These are phyloP conservation scores for Oryzias curvinotus DNA, from an alignment of 2,113 vertebrate species.

Conservation along the genomic window DNA sequence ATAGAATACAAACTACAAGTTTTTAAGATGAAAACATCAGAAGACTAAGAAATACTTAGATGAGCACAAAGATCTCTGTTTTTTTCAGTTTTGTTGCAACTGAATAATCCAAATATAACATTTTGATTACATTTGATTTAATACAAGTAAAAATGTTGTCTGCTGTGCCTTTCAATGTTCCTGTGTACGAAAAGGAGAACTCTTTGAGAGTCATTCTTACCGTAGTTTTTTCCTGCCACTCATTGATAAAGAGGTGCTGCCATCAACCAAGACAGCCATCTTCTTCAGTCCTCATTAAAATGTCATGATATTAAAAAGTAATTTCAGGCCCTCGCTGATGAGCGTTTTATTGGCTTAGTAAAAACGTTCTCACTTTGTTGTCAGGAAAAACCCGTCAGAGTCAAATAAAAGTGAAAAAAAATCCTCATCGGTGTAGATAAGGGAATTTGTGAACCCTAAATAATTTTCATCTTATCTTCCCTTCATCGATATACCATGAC, in stretches of 20 bases:
- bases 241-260: slow-evolving; percentile 69
- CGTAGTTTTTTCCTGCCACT: slow-evolving; percentile 57
- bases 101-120: neutral
- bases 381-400: slow-evolving; percentile 41
- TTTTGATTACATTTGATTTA: slow-evolving; percentile 23
- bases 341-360: slow-evolving; percentile 72
- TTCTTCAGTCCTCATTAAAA: slow-evolving; percentile 74
- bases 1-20: too few relatives aligned
- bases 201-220: slow-evolving; percentile 61
- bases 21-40: too few relatives aligned
- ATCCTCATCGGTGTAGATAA: slow-evolving; percentile 39
- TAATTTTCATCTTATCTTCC: slow-evolving; percentile 25
- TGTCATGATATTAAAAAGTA: slow-evolving; percentile 74
- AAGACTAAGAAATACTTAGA: too few relatives aligned
- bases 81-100: too few relatives aligned
- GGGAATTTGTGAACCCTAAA: slow-evolving; percentile 43
- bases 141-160: slow-evolving; percentile 33
- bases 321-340: slow-evolving; percentile 68
- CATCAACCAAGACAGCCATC: slow-evolving; percentile 61
- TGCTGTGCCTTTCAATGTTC: slow-evolving; percentile 6
- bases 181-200: slow-evolving; percentile 15
- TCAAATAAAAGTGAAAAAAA: slow-evolving; percentile 33
- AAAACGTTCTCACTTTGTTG: slow-evolving; percentile 62
- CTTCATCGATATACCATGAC: too few relatives aligned
- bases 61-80: too few relatives aligned